Evolutionary conservation across 2,888 invertebrate genomes (phyloP), one percentile per base, ranked within the genome.

Genomic region (Prostheceraeus crozeri): DNA sequence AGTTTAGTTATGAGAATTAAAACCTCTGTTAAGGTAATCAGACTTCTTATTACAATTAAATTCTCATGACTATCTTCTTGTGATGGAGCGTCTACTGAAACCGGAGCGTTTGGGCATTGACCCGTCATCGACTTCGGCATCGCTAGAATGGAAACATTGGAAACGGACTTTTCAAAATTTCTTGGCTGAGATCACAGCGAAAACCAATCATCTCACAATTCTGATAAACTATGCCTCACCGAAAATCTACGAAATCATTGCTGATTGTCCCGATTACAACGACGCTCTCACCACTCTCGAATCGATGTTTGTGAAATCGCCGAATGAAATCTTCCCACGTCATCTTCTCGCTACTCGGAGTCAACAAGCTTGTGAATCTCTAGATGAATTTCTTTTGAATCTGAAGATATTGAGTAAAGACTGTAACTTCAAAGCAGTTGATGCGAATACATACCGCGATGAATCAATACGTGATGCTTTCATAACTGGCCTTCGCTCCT

Each of bases 361-460:
- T n/a, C 54, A 54, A 28, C 54, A 54, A 16, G n/a, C 54, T 35
- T 21, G 54, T 27, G 54, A 54, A 16, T 54, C 54, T 23, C 21
- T 54, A 23, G 45, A 54, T 54, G 31, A 54, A 35, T 54, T 54
- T 16, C 35, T 27, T 21, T 33, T 33, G 33, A 35, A 28, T n/a
- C 54, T 51, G 23, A 28, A 54, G 21, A 28, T 28, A 19, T 33
- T 54, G 19, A 33, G 31, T 21, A 23, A 16, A 8, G 54, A 54
- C 35, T 54, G 54, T 46, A 54, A 54, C 33, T 54, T 54, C 40
- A 40, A 40, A 54, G 54, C 4, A n/a, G 54, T 54, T 35, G 21
- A n/a, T 35, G 48, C 54, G n/a, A 11, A 54, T 33, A 28, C 21
- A 23, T 11, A 54, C 35, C 19, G 54, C 19, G 54, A 54, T 30